A percentile compares a stretch with the other conserved stretches of the same genome.
These are phyloP conservation scores for Toxotes jaculatrix DNA, from an alignment of 2,113 vertebrate genomes.

Conservation along the genomic window DNA sequence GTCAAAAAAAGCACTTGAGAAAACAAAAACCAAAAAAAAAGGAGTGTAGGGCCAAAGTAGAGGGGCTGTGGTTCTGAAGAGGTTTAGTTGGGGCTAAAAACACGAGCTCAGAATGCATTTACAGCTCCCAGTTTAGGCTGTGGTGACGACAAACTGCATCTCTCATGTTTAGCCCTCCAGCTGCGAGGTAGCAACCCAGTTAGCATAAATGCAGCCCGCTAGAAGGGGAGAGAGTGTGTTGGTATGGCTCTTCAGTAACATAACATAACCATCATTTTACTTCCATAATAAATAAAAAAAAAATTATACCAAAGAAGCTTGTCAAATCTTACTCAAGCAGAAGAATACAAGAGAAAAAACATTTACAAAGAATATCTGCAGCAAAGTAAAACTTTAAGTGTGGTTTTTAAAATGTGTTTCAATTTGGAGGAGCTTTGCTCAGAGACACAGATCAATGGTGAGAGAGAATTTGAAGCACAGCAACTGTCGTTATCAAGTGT, in stretches of 20 bases:
- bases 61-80: constrained; percentile 19
- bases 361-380: constrained; percentile 92
- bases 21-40: neutral
- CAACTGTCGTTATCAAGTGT: constrained; percentile 81
- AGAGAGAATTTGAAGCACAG: constrained; percentile 71
- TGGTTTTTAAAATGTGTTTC: constrained; percentile 66
- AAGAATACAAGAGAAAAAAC: constrained; percentile 88
- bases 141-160: constrained; percentile 5
- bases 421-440: constrained; percentile 85
- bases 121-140: constrained; percentile 29
- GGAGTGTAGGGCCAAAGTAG: neutral
- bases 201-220: constrained; percentile 33
- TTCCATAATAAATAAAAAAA: constrained; percentile 94
- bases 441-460: constrained; percentile 79
- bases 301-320: constrained; percentile 85
- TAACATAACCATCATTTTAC: constrained; percentile 79
- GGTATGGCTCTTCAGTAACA: constrained; percentile 88
- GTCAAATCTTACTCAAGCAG: constrained; percentile 87
- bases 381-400: constrained; percentile 83
- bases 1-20: constrained; percentile 11
- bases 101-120: constrained; percentile 23
- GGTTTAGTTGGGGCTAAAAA: constrained; percentile 27
- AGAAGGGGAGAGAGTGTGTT: constrained; percentile 75
- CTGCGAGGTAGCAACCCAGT: constrained; percentile 40
- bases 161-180: constrained; percentile 30